Conservation (phyloP, 1,140 invertebrate species). For the Eumaeus atala region DNA sequence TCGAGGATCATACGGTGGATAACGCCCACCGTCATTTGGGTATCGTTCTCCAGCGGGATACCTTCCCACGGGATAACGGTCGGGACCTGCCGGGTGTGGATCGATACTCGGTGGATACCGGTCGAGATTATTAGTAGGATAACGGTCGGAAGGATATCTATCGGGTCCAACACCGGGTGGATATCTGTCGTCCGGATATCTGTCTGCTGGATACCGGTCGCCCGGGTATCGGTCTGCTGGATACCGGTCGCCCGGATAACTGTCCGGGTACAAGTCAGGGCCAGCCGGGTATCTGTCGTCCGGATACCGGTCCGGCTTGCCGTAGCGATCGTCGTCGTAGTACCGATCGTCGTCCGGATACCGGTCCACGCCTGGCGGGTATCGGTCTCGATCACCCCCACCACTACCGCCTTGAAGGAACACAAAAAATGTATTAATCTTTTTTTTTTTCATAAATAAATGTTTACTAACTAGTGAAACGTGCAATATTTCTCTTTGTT, state of each 20-base stretch:
- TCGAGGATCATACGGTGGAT: slow-evolving; percentile 27
- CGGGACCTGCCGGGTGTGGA: slow-evolving; percentile 24
- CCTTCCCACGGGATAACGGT: slow-evolving; percentile 25
- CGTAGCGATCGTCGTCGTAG: slow-evolving; percentile 38
- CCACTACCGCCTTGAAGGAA: slow-evolving; percentile 58
- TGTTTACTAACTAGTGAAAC: too few species aligned
- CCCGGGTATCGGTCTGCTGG: slow-evolving; percentile 28
- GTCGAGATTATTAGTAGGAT: slow-evolving; percentile 42
- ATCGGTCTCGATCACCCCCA: slow-evolving; percentile 56
- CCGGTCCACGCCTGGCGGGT: slow-evolving; percentile 73
- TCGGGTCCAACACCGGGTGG: slow-evolving; percentile 38
- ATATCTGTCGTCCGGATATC: slow-evolving; percentile 47
- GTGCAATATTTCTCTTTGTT: too few species aligned
- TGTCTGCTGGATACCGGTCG: slow-evolving; percentile 33
- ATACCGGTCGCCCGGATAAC: slow-evolving; percentile 39
- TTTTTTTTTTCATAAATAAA: too few species aligned
- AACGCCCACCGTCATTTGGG: slow-evolving; percentile 25
- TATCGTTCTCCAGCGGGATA: slow-evolving; percentile 27
- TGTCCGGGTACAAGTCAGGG: slow-evolving; percentile 26
- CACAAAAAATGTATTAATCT: background rate
- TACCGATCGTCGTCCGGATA: slow-evolving; percentile 65
- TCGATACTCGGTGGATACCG: slow-evolving; percentile 29
- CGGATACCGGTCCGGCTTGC: slow-evolving; percentile 66
- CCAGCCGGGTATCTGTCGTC: slow-evolving; percentile 44
- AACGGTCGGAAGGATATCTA: slow-evolving; percentile 45